Evolutionary conservation across 2,888 invertebrate genomes (phyloP), one percentile per base, ranked within the genome.

Genomic region (Stenolophus ochropezus): DNA sequence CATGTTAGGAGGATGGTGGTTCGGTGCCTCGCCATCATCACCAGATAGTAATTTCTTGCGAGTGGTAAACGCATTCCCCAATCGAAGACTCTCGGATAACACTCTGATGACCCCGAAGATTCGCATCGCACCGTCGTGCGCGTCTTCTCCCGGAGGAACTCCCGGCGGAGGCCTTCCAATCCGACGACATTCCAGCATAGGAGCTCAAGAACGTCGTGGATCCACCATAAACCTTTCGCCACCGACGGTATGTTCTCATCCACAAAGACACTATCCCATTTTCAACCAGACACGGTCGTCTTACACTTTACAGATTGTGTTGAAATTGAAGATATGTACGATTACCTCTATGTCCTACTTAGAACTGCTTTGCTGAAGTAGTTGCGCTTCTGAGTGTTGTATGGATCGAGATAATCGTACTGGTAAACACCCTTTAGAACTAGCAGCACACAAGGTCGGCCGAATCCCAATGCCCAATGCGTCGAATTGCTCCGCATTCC

Each of bases 71-170:
- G 90, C 91, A 4, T 95, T 96, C 88, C 96, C 96, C 75, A 96
- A 94, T 88, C 94, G 97, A 77, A 94, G 97, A 75, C 92, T 97
- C 79, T 97, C 97, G 21, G 97, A 97, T 90, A 97, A 97, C 88
- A 96, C 97, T 69, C 90, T 97, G 87, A 96, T 96, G 94, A 95
- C 96, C 83, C 96, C 97, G 47, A 96, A 96, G 90, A 96, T 96
- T 84, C 93, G 95, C 76, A 94, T 97, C 83, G 96, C 96, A 0
- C 96, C 96, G 6, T 97, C 96, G 14, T 96, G 96, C 88, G 95
- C 96, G 8, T 96, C 96, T 1, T 96, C 96, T 0, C 94, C 94
- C 0, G 94, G 94, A 2, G 89, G 89, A 11, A 93, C 92, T 1
- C 94, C 96, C 4, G 94, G 93, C 81, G 92, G 94, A 27, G 96